phyloP scores from a whole-genome alignment of 1,140 invertebrate species.

The Trinorchestia longiramus region DNA sequence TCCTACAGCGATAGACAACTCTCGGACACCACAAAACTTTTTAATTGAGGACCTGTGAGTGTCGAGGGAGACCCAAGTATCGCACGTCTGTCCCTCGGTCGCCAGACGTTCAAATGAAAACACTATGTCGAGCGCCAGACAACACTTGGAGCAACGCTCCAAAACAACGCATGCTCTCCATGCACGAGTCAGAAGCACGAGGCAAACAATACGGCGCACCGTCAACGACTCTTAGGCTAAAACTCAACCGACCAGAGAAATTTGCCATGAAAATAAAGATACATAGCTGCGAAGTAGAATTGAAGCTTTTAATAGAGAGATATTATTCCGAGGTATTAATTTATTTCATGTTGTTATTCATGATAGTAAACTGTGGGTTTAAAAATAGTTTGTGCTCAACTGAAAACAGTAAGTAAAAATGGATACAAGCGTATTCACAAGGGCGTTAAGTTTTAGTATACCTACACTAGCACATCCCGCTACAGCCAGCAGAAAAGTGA shows the following conservation, averaged over 20 bases:
- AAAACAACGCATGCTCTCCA: background rate
- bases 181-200: background rate
- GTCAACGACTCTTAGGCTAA: background rate
- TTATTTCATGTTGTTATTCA: background rate
- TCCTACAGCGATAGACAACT: conserved; percentile 34
- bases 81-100: conserved; percentile 45
- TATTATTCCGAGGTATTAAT: background rate
- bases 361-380: background rate
- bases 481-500: background rate
- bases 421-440: too few species aligned
- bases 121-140: background rate
- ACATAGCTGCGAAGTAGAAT: background rate
- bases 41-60: conserved; percentile 46
- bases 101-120: conserved; percentile 32
- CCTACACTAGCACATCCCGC: background rate
- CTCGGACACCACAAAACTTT: conserved; percentile 51
- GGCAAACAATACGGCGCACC: background rate
- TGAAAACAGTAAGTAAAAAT: too few species aligned
- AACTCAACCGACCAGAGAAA: background rate
- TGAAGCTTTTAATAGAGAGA: background rate
- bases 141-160: background rate
- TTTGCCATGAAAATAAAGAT: background rate
- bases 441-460: background rate
- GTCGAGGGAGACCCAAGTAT: conserved; percentile 1
- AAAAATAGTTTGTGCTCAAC: background rate